Percentiles rank a stretch among this genome's conserved stretches.
phyloP scores from a whole-genome alignment of 2,888 invertebrate genomes.

The Agonopterix subpropinquella region DNA sequence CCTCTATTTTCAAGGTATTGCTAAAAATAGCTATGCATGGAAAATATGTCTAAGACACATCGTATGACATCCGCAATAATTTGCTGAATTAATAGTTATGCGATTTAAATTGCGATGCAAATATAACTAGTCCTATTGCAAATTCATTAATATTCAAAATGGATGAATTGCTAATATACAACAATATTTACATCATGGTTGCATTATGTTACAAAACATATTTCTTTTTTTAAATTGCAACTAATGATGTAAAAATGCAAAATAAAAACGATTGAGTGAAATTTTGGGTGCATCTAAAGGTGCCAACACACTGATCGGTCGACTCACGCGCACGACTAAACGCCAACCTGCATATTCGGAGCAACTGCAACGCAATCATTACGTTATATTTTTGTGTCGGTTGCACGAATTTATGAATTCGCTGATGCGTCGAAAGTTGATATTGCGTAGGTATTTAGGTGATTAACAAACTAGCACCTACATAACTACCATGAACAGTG shows the following conservation, averaged over 20 bases:
- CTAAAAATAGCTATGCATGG: too few relatives aligned
- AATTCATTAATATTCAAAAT: constrained; percentile 14
- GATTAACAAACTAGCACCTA: constrained; percentile 1
- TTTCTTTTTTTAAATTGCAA: too few relatives aligned
- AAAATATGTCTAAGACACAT: too few relatives aligned
- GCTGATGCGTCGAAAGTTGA: constrained; percentile 30
- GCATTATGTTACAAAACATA: not conserved
- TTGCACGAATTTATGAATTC: constrained; percentile 32
- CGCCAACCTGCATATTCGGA: not conserved
- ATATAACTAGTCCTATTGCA: constrained; percentile 7
- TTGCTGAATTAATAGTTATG: too few relatives aligned
- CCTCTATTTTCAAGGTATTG: too few relatives aligned
- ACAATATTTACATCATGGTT: not conserved
- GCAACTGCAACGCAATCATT: constrained; percentile 27
- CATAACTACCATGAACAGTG: not conserved
- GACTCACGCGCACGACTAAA: not conserved
- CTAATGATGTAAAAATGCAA: too few relatives aligned
- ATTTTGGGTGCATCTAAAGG: not conserved
- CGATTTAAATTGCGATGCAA: not conserved
- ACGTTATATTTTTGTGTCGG: constrained; percentile 21
- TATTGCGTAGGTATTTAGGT: constrained; percentile 7
- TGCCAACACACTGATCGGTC: not conserved
- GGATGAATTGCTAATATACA: constrained; percentile 12
- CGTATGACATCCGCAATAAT: too few relatives aligned
- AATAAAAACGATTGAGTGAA: too few relatives aligned